Percentiles rank a stretch among this genome's conserved stretches.
These are phyloP conservation scores for Montipora sp. DNA, from an alignment of 64 coral and sea anemone species.

Conservation along the genomic window DNA sequence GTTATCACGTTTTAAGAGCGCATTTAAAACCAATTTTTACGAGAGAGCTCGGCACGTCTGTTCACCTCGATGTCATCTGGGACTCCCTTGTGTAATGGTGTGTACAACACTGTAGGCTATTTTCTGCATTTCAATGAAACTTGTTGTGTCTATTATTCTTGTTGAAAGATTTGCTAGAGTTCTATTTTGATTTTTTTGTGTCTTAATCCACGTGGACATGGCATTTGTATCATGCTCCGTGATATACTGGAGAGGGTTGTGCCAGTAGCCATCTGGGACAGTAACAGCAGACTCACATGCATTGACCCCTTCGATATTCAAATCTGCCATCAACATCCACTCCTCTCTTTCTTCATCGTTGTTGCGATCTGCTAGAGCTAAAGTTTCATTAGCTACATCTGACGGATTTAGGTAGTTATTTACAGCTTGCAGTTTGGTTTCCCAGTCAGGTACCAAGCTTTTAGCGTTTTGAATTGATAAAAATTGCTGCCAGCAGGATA, in stretches of 20 bases:
- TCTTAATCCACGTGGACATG: conserved; percentile 4
- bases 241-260: background rate
- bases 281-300: background rate
- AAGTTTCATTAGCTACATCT: too few relatives aligned
- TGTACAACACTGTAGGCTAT: too few relatives aligned
- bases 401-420: too few relatives aligned
- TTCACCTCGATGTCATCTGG: conserved; percentile 14
- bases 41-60: conserved; percentile 16
- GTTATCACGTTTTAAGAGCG: conserved; percentile 6
- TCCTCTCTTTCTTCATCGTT: background rate
- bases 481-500: background rate
- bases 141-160: background rate
- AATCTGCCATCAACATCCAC: background rate
- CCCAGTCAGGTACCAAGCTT: background rate
- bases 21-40: conserved; percentile 2
- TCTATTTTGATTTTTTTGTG: background rate
- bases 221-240: background rate
- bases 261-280: background rate
- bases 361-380: background rate
- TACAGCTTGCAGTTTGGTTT: too few relatives aligned
- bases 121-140: conserved; percentile 23
- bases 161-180: background rate
- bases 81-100: too few relatives aligned
- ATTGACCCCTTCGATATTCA: background rate
- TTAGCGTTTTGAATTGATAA: background rate